A percentile compares a stretch with the other conserved stretches of the same genome.
Conservation (phyloP, 2,113 vertebrate genomes). For the Pygoscelis antarcticus region DNA sequence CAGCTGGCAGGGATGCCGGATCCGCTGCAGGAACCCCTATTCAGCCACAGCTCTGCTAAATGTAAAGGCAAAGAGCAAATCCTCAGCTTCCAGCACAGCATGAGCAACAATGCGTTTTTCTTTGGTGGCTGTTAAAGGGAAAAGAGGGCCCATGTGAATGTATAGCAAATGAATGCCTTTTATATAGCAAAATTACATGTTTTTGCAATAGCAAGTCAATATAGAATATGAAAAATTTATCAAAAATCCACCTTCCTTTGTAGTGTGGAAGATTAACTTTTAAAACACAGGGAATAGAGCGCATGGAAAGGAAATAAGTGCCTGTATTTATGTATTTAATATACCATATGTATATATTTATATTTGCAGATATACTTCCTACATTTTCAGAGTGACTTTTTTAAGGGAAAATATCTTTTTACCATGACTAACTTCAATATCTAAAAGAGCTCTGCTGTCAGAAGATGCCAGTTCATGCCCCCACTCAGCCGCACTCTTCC, state of each 20-base stretch:
- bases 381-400: not conserved
- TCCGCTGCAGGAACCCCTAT: not conserved
- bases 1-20: not conserved
- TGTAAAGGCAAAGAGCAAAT: not conserved
- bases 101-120: not conserved
- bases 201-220: not conserved
- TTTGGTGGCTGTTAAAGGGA: not conserved
- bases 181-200: not conserved
- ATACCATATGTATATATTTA: not conserved
- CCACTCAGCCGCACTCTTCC: not conserved
- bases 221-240: slow-evolving; percentile 24
- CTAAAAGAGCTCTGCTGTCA: not conserved
- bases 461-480: not conserved
- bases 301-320: not conserved
- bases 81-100: not conserved
- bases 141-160: not conserved
- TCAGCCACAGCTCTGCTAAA: not conserved
- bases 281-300: not conserved
- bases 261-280: slow-evolving; percentile 4
- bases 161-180: not conserved
- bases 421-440: not conserved
- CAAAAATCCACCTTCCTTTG: not conserved
- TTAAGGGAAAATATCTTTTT: not conserved
- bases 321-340: not conserved
- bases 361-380: not conserved